Evolutionary conservation across 2,113 vertebrate species (phyloP).

Genomic region (Thamnaconus septentrionalis): DNA sequence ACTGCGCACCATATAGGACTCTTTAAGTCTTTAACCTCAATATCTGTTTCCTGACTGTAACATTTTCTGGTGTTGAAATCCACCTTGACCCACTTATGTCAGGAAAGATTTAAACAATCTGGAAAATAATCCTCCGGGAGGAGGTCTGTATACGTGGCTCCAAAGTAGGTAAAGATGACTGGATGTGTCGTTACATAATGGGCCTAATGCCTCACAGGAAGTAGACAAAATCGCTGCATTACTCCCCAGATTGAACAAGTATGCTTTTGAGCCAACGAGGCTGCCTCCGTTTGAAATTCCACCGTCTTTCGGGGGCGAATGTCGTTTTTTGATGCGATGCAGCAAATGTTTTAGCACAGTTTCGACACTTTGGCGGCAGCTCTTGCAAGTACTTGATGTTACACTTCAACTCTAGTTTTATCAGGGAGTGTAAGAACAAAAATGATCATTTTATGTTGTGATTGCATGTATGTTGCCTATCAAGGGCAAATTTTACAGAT

Average conservation of each 20-base stretch:
- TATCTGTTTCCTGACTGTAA: background rate
- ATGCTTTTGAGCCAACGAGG: conserved; percentile 52
- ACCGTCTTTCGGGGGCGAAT: no score
- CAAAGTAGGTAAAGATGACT: conserved; percentile 28
- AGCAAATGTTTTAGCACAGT: no score
- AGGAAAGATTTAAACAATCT: conserved; percentile 6
- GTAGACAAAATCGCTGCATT: conserved; percentile 45
- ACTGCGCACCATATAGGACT: background rate
- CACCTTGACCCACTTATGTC: conserved; percentile 31
- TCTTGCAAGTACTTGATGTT: no score
- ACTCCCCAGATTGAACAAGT: conserved; percentile 52
- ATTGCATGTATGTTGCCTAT: no score
- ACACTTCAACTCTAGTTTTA: no score
- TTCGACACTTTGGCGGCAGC: no score
- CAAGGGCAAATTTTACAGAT: no score
- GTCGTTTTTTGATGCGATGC: no score
- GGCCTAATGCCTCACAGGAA: conserved; percentile 51
- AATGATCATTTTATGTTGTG: no score
- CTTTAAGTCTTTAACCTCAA: background rate
- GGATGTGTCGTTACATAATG: conserved; percentile 53
- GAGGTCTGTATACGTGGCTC: conserved; percentile 23
- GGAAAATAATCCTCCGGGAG: conserved; percentile 14
- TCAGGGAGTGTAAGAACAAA: no score
- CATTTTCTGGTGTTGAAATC: background rate
- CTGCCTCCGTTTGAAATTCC: conserved; percentile 16